Conservation (phyloP, 2,888 invertebrate species). For the Penaeus monodon region DNA sequence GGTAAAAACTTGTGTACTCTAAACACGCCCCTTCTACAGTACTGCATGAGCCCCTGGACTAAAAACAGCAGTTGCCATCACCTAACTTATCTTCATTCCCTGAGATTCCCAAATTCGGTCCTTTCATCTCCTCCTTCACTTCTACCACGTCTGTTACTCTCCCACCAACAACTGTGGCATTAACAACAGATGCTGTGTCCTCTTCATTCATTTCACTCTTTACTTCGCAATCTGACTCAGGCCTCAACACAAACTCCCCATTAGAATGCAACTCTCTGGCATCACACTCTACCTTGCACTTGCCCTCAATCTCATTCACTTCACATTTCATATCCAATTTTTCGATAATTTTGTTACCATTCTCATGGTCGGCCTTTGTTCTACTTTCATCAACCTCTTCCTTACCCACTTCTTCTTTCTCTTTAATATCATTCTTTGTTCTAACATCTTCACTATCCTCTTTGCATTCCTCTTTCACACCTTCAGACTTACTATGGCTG, state of each 20-base stretch:
- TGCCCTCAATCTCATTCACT: neutral
- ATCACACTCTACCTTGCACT: neutral
- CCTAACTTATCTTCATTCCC: neutral
- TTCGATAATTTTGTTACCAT: no score
- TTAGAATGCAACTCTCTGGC: neutral
- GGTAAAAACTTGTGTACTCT: no score
- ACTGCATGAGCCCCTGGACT: neutral
- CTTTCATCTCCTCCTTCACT: neutral
- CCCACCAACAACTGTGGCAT: neutral
- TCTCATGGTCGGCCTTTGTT: neutral
- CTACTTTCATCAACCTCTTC: neutral
- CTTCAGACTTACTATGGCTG: constrained; percentile 2
- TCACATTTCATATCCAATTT: constrained; percentile 1
- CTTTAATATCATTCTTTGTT: constrained; percentile 7
- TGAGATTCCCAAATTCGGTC: neutral
- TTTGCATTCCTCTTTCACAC: neutral
- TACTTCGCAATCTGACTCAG: neutral
- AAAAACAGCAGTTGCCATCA: neutral
- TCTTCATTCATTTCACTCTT: constrained; percentile 7
- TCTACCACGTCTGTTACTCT: constrained; percentile 5
- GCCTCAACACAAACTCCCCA: neutral
- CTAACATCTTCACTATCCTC: neutral
- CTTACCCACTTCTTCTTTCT: neutral
- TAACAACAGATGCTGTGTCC: no score
- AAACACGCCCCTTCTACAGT: no score